Evolutionary conservation across 2,113 vertebrate genomes (phyloP).

Genomic region (Barbus barbus): DNA sequence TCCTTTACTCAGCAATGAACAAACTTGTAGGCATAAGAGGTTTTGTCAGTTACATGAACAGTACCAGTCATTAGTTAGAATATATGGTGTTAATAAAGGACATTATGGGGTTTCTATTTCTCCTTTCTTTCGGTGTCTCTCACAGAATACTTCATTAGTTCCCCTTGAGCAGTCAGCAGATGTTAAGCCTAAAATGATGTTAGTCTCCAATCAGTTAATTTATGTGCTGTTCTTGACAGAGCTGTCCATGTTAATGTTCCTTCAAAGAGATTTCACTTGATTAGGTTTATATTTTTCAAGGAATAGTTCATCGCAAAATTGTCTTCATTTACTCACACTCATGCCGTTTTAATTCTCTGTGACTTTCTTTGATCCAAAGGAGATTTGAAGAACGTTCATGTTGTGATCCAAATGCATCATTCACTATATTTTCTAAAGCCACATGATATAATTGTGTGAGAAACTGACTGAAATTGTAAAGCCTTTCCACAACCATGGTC

Average conservation of each 20-base stretch:
- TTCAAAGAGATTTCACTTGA: too few species aligned
- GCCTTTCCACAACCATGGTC: too few species aligned
- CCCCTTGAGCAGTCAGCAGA: constrained; percentile 33
- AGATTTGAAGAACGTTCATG: too few species aligned
- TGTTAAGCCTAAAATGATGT: constrained; percentile 14
- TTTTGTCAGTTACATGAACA: constrained; percentile 15
- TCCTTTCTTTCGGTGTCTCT: background rate
- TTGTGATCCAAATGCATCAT: too few species aligned
- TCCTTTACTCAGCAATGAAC: background rate
- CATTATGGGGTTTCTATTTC: background rate
- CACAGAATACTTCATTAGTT: constrained; percentile 15
- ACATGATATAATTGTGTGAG: too few species aligned
- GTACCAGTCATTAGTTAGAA: background rate
- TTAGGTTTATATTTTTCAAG: too few species aligned
- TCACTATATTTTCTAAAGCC: too few species aligned
- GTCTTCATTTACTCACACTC: too few species aligned
- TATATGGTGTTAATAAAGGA: background rate
- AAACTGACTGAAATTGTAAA: too few species aligned
- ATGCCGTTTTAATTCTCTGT: too few species aligned
- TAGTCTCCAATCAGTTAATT: constrained; percentile 7
- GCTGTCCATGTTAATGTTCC: background rate
- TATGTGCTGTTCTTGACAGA: background rate
- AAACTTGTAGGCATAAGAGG: background rate
- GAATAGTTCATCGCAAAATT: too few species aligned
- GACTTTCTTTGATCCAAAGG: too few species aligned